phyloP scores from a whole-genome alignment of 1,140 invertebrate species.

The Carcinoscorpius rotundicauda region DNA sequence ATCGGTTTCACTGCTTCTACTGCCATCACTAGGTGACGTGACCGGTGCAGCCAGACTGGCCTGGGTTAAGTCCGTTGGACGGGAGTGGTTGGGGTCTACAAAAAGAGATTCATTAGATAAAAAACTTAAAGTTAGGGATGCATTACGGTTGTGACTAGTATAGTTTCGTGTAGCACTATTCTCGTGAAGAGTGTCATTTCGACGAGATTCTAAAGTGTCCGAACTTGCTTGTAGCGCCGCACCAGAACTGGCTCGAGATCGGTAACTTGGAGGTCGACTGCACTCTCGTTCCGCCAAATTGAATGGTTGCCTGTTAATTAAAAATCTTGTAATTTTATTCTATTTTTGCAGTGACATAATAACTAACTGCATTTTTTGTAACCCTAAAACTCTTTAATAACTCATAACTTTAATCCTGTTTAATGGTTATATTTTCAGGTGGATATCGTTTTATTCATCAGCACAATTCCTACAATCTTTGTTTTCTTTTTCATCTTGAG shows the following conservation, averaged over 20 bases:
- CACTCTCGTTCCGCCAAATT: conserved; percentile 23
- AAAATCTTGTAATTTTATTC: neutral
- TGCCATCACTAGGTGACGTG: conserved; percentile 4
- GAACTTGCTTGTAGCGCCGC: conserved; percentile 13
- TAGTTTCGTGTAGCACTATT: conserved; percentile 3
- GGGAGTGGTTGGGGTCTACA: conserved; percentile 15
- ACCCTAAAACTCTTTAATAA: too few relatives aligned
- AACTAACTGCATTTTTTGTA: too few relatives aligned
- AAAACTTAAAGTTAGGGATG: conserved; percentile 29
- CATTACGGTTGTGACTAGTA: conserved; percentile 31
- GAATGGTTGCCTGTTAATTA: conserved; percentile 22
- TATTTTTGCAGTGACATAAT: too few relatives aligned
- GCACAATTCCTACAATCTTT: too few relatives aligned
- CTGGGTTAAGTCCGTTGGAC: neutral
- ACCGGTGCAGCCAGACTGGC: too few relatives aligned
- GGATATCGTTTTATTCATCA: too few relatives aligned
- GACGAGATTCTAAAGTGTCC: conserved; percentile 15
- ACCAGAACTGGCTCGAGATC: conserved; percentile 33
- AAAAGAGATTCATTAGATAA: conserved; percentile 23
- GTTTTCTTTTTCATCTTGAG: too few relatives aligned
- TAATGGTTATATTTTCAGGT: too few relatives aligned
- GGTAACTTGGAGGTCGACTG: conserved; percentile 46
- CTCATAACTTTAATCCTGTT: too few relatives aligned
- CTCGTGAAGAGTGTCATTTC: neutral
- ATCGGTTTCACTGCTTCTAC: neutral